Conservation (phyloP, 2,113 vertebrate genomes). For the Apodemus speciosus region DNA sequence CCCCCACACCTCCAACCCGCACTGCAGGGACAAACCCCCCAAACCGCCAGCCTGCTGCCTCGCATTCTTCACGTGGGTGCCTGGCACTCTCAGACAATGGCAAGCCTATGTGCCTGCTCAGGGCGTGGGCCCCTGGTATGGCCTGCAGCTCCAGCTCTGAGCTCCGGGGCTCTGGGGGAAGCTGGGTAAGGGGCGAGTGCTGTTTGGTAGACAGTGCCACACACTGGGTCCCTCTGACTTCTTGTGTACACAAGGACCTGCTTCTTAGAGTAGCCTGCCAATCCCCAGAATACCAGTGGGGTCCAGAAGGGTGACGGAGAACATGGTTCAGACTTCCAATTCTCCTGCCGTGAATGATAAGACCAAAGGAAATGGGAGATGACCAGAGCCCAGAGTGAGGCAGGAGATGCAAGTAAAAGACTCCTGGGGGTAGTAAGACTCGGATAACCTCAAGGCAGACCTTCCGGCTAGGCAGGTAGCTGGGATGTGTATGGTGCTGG, state of each 20-base stretch:
- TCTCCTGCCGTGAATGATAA: background rate
- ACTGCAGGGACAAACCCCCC: background rate
- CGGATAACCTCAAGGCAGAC: background rate
- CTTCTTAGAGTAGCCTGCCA: background rate
- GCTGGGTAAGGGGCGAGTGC: background rate
- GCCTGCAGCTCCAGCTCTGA: background rate
- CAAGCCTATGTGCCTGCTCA: constrained; percentile 60
- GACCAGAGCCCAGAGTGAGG: background rate
- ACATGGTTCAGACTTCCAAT: background rate
- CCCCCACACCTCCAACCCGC: background rate
- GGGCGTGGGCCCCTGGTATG: constrained; percentile 77
- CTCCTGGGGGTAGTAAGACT: background rate
- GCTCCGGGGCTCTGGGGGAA: background rate
- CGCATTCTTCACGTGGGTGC: constrained; percentile 77
- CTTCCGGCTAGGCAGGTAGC: background rate
- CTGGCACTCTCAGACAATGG: constrained; percentile 70
- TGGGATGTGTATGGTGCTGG: background rate
- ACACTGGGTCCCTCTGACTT: background rate
- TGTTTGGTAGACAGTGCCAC: background rate
- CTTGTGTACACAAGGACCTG: background rate
- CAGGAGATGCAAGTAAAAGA: background rate
- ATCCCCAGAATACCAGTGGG: background rate
- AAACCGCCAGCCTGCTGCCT: constrained; percentile 51
- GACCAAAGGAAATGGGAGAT: background rate
- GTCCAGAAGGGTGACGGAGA: background rate